These are phyloP conservation scores for Phalacrocorax carbo DNA, from an alignment of 2,113 vertebrate genomes.

Conservation along the genomic window DNA sequence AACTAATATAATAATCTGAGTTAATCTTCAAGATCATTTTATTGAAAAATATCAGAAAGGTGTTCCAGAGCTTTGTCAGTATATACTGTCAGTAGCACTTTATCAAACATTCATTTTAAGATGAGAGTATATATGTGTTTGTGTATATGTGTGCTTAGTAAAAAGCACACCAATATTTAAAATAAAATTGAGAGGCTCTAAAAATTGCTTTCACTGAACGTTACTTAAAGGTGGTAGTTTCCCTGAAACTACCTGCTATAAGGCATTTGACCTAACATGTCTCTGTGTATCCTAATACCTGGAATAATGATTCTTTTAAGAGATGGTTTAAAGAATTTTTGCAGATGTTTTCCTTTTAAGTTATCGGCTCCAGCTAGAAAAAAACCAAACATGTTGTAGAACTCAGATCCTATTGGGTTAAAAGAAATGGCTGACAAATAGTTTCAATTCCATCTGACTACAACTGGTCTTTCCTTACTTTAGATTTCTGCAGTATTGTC, in stretches of 20 bases:
- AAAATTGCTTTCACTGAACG: neutral
- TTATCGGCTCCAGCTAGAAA: neutral
- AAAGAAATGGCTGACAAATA: neutral
- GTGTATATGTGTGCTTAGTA: neutral
- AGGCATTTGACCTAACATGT: neutral
- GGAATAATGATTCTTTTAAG: neutral
- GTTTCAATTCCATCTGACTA: neutral
- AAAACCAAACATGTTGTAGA: neutral
- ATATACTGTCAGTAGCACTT: neutral
- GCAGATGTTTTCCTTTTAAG: neutral
- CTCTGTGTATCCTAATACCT: neutral
- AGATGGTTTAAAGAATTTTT: neutral
- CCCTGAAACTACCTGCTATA: neutral
- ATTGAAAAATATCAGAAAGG: neutral
- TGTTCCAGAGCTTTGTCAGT: neutral
- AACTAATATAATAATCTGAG: neutral
- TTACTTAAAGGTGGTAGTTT: neutral
- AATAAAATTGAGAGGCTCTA: neutral
- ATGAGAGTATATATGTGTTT: neutral
- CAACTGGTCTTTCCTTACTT: neutral
- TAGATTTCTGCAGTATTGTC: neutral
- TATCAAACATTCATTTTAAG: neutral
- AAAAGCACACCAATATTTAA: neutral
- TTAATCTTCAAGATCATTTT: neutral
- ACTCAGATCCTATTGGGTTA: neutral